Percentiles rank a stretch among this genome's conserved stretches.
Conservation (phyloP, 2,113 vertebrate genomes). For the Syngnathoides biaculeatus region DNA sequence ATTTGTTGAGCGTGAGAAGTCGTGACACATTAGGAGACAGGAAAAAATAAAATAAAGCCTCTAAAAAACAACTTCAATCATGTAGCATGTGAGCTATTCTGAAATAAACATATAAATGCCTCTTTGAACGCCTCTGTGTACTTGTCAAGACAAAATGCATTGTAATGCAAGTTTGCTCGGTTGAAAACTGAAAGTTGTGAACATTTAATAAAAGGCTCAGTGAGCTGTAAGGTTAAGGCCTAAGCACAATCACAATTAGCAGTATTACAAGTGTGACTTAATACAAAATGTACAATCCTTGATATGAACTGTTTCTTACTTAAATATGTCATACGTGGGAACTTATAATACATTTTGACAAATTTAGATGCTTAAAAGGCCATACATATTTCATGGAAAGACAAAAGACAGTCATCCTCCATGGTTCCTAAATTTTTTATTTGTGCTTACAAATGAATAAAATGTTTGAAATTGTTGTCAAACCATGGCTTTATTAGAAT, state of each 20-base stretch:
- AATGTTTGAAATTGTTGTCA: not conserved
- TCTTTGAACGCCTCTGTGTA: not conserved
- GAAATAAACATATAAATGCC: slow-evolving; percentile 28
- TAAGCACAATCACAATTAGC: no score
- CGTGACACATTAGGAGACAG: slow-evolving; percentile 8
- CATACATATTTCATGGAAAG: not conserved
- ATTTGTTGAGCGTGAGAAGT: slow-evolving; percentile 7
- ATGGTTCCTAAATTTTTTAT: no score
- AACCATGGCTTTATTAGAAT: not conserved
- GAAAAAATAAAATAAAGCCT: not conserved
- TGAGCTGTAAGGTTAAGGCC: no score
- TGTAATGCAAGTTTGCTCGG: not conserved
- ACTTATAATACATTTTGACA: not conserved
- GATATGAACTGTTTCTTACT: no score
- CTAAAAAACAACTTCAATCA: slow-evolving; percentile 8
- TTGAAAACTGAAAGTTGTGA: not conserved
- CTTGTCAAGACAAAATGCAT: not conserved
- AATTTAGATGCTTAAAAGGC: not conserved
- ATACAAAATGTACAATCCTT: no score
- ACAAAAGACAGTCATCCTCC: not conserved
- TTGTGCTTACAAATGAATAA: not conserved
- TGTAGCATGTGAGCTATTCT: slow-evolving; percentile 55
- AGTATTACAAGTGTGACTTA: no score
- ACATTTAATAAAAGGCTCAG: no score
- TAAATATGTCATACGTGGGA: no score